Evolutionary conservation across 2,888 invertebrate species (phyloP).

Genomic region (Choristoneura rosaceana): DNA sequence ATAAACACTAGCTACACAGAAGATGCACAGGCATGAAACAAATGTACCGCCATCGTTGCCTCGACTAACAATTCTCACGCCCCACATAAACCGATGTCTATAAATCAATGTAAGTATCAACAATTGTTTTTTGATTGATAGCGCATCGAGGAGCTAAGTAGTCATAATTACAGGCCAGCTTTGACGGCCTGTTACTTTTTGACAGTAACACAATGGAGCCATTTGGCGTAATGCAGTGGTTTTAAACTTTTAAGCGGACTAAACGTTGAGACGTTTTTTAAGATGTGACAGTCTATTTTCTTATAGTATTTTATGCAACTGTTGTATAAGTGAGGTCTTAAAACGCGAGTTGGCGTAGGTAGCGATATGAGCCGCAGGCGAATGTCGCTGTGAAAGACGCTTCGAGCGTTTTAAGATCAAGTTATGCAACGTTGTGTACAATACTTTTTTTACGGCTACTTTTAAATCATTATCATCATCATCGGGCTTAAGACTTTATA

Average conservation of each 20-base stretch:
- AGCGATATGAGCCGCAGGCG: no score
- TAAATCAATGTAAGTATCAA: constrained; percentile 44
- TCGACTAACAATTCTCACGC: constrained; percentile 42
- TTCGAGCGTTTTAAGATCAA: no score
- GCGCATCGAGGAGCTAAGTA: constrained; percentile 47
- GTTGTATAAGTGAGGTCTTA: no score
- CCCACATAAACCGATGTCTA: constrained; percentile 42
- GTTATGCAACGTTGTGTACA: no score
- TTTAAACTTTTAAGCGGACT: constrained; percentile 16
- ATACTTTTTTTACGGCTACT: no score
- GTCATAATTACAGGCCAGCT: constrained; percentile 52
- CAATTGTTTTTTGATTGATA: constrained; percentile 47
- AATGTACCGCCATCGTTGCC: constrained; percentile 21
- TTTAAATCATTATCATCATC: no score
- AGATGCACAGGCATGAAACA: constrained; percentile 25
- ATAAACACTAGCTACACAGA: constrained; percentile 10
- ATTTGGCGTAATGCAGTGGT: constrained; percentile 38
- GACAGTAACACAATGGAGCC: constrained; percentile 52
- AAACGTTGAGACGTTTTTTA: background rate
- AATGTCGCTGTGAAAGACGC: no score
- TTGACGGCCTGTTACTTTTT: constrained; percentile 67
- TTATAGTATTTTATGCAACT: background rate
- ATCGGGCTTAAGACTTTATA: no score
- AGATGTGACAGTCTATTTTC: background rate
- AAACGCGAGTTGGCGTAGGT: no score